Conservation (phyloP, 2,113 vertebrate genomes). For the Piaya cayana region DNA sequence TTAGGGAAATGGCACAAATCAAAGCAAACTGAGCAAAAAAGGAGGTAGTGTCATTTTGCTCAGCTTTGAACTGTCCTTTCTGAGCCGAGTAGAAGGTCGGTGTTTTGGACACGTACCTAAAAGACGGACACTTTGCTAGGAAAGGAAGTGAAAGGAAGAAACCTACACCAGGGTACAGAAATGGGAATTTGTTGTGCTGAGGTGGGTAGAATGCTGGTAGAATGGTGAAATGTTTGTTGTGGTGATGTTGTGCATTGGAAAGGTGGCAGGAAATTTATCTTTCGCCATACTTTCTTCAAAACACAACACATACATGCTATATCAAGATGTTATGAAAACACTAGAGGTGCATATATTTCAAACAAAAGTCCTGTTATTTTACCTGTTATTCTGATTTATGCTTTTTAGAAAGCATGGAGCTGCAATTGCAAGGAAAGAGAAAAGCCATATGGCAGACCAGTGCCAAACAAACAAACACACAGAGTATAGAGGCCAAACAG, state of each 20-base stretch:
- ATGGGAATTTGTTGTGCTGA: rapidly evolving
- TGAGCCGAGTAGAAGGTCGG: not conserved
- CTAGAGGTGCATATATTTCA: not conserved
- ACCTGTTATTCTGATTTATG: slow-evolving; percentile 25
- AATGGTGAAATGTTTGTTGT: not conserved
- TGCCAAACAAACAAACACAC: slow-evolving; percentile 45
- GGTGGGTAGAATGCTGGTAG: too few species aligned
- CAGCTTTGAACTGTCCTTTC: not conserved
- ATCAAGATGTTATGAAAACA: not conserved
- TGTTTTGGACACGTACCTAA: not conserved
- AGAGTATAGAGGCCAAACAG: slow-evolving; percentile 8
- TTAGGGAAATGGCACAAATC: not conserved
- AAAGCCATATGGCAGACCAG: slow-evolving; percentile 32
- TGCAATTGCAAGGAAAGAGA: not conserved
- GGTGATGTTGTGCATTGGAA: not conserved
- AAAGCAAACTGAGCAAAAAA: not conserved
- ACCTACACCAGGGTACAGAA: not conserved
- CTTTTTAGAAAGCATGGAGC: not conserved
- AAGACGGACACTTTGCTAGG: not conserved
- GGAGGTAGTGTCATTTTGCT: not conserved
- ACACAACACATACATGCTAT: not conserved
- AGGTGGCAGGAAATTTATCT: not conserved
- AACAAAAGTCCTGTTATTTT: not conserved
- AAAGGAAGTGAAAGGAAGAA: not conserved
- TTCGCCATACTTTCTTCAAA: not conserved